Base-by-base conservation (phyloP, 30 jellyfish, hydroid and myxozoan genomes). In the Hydractinia symbiolongicarpus region DNA sequence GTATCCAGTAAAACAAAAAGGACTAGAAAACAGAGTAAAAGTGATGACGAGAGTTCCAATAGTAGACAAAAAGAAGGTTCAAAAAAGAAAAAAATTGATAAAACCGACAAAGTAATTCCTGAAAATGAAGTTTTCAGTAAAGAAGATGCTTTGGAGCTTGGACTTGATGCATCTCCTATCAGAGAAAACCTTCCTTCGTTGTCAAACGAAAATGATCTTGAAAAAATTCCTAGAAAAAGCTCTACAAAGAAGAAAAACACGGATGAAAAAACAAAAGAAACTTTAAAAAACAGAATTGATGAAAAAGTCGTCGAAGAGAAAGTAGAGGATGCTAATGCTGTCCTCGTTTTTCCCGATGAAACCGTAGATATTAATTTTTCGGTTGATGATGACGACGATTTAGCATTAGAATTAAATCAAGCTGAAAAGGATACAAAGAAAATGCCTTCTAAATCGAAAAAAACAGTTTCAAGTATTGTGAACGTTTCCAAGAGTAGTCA, bases 371-470 rank as follows among this genome's bases (percentile, higher is more conserved):
- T 79, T 61, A 79, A 62, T 50, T 60, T 79, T 21, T 79, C 87
- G n/a, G 82, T 79, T 11, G 87, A 79, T 67, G 87, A n/a, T 53
- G 50, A 62, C 54, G 87, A 79, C 73, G 87, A 79, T 6, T 54
- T 79, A 7, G 87, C 82, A 9, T 20, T 30, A 61, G 87, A 79
- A 16, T 66, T 79, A 51, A 79, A 79, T 66, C 64, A 62, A 20
- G 83, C 50, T 20, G 70, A 62, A n/a, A 79, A 79, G 49, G 40
- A 57, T 20, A 9, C 3, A 8, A 79, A 68, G 20, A 8, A 40
- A 21, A 49, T 0, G 61, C 64, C 5, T 9, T 10, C n/a, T 52
- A 79, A 30, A 62, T 20, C 50, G 19, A 78, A 78, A 57, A 64
- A 64, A 2, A 0, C 74, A 6, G 40, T 51, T 64, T 17, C 55